These are phyloP conservation scores for Anoplophora glabripennis DNA, from an alignment of 1,140 invertebrate species.

Conservation along the genomic window DNA sequence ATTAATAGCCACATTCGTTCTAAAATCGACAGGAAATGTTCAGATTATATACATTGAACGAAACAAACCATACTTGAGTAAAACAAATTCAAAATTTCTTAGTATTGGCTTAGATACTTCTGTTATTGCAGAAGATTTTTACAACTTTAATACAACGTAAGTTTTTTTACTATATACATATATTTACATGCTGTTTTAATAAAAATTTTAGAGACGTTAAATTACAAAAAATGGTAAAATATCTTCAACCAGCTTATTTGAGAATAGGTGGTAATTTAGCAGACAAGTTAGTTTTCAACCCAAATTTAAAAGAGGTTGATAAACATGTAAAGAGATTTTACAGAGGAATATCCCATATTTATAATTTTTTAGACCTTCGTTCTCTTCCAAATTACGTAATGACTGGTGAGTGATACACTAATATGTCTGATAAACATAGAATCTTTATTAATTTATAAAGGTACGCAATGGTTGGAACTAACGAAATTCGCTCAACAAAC, in stretches of 20 bases:
- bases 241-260: conserved; percentile 59
- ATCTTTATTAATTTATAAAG: conserved; percentile 21
- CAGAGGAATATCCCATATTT: not conserved
- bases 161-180: not conserved
- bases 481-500: conserved; percentile 57
- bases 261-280: conserved; percentile 66
- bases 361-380: not conserved
- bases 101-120: conserved; percentile 42
- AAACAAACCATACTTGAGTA: not conserved
- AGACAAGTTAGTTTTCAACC: conserved; percentile 60
- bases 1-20: too few relatives aligned
- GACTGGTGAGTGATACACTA: conserved; percentile 39
- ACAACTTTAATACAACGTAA: conserved; percentile 40
- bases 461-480: conserved; percentile 56
- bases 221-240: conserved; percentile 55
- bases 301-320: conserved; percentile 23
- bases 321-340: not conserved
- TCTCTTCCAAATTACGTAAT: conserved; percentile 50
- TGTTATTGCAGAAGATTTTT: conserved; percentile 39
- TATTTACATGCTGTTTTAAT: not conserved
- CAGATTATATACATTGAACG: conserved; percentile 6
- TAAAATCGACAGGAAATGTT: not conserved
- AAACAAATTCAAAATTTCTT: conserved; percentile 32
- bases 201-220: conserved; percentile 44
- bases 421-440: not conserved